Conservation (phyloP, 2,888 invertebrate genomes). For the Lochmaea crataegi region DNA sequence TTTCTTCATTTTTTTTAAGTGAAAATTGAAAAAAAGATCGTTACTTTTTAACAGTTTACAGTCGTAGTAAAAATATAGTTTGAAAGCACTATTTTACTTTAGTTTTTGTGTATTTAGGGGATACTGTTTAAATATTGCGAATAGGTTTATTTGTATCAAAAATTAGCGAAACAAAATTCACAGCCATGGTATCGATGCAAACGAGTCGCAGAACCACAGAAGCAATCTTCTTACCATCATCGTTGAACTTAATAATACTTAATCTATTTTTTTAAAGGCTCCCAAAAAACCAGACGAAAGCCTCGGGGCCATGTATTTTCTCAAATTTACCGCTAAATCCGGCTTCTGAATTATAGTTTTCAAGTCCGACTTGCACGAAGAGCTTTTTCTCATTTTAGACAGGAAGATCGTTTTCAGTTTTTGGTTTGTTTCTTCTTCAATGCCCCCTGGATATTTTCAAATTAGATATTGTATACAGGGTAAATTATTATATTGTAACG, state of each 20-base stretch:
- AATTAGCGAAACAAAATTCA: no score
- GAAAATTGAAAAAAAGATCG: no score
- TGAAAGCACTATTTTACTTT: no score
- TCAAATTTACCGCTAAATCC: slow-evolving; percentile 29
- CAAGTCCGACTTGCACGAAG: background rate
- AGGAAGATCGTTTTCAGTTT: slow-evolving; percentile 5
- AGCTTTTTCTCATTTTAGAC: slow-evolving; percentile 10
- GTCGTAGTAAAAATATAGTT: no score
- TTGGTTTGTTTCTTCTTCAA: background rate
- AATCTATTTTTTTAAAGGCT: slow-evolving; percentile 39
- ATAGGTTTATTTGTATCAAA: no score
- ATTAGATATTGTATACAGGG: background rate
- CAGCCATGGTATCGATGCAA: background rate
- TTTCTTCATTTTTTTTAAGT: no score
- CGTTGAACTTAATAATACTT: slow-evolving; percentile 36
- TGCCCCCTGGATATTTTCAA: background rate
- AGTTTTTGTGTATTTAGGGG: no score
- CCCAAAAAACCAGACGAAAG: slow-evolving; percentile 28
- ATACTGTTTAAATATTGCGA: no score
- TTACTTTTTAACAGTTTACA: no score
- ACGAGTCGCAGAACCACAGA: slow-evolving; percentile 16
- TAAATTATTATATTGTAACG: no score
- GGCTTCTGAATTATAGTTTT: slow-evolving; percentile 33
- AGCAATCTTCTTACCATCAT: slow-evolving; percentile 30
- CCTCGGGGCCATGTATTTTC: slow-evolving; percentile 20